Evolutionary conservation across 2,113 vertebrate species (phyloP), one percentile per base, ranked within the genome.

Genomic region (Rallus limicola): DNA sequence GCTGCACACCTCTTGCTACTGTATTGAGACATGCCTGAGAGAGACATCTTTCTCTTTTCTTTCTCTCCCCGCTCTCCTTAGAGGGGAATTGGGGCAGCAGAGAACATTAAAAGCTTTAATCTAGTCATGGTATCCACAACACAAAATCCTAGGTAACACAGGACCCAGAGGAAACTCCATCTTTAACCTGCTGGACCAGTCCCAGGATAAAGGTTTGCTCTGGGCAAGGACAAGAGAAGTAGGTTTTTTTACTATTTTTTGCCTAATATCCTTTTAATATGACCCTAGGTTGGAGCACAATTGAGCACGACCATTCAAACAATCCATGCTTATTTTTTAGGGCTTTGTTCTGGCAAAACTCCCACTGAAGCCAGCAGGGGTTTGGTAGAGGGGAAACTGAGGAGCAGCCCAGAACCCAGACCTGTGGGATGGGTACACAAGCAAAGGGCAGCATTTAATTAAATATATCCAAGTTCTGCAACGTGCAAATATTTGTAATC

Each of bases 81-180:
- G 53, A 86, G 36, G 16, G 72, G 69, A 97, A 93, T 91, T 90
- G 92, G 88, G 69, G 50, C 64, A 96, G 74, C 36, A 82, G 52
- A 83, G 52, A 92, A 90, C 18, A 56, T 78, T 55, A 79, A 70
- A 88, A 63, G 64, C 59, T 64, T 70, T 58, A 79, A 86, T 52
- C 89, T 96, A 79, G 42, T 53, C 40, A 88, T 20, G 7, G 40
- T 42, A 31, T 67, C 53, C 29, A 63, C 71, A 68, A 59, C 36
- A 58, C 5, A 55, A 92, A 85, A 63, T 56, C 19, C 56, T 60
- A 52, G n/a, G 9, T 80, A 80, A 89, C 38, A 65, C 3, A 70
- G 0, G 0, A 93, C 55, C 34, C 63, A 67, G 52, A 94, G 58
- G 21, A 38, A 65, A 82, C 19, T 59, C 74, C 65, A 16, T 26